Evolutionary conservation across 2,888 invertebrate species (phyloP), one percentile per base, ranked within the genome.

Genomic region (Megalurothrips usitatus): DNA sequence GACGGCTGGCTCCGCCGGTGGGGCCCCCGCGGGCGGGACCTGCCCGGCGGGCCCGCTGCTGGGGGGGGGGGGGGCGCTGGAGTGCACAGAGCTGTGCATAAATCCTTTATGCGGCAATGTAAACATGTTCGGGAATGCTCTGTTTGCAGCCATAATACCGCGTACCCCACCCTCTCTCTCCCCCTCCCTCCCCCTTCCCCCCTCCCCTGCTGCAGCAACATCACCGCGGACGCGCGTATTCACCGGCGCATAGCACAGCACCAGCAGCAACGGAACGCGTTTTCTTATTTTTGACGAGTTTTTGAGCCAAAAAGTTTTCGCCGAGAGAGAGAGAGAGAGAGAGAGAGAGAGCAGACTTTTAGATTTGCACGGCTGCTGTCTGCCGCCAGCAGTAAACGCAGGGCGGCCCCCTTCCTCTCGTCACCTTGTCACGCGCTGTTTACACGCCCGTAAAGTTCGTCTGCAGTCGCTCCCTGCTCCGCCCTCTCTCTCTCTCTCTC

Each of bases 61-160:
- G n/a, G 68, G 68, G 68, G 23, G 26, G 23, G 26, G 26, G 9
- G 23, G 68, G 23, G 26, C 68, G 68, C 68, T 12, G 9, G n/a
- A 23, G 26, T 26, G 68, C 68, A 23, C 68, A 26, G 68, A 26
- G 23, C 68, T 26, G 68, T 75, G 68, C 68, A 75, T 75, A 75
- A 75, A 75, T 75, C 26, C 26, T 75, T 75, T 23, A 75, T 75
- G 68, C 9, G 68, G 26, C 26, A 75, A 12, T 26, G 68, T 26
- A 75, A 75, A 75, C 68, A 75, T 75, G 68, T 75, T 75, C 23
- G 68, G 68, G 68, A 75, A 75, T 26, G 68, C 68, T 26, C 68
- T 23, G 68, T 75, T 23, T 26, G 68, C 68, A 10, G 68, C 34
- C 58, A 58, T n/a, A 58, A 58, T 58, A 58, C n/a, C 19, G 58